Conservation (phyloP, 2,888 invertebrate genomes). For the Tenthredo distinguenda region DNA sequence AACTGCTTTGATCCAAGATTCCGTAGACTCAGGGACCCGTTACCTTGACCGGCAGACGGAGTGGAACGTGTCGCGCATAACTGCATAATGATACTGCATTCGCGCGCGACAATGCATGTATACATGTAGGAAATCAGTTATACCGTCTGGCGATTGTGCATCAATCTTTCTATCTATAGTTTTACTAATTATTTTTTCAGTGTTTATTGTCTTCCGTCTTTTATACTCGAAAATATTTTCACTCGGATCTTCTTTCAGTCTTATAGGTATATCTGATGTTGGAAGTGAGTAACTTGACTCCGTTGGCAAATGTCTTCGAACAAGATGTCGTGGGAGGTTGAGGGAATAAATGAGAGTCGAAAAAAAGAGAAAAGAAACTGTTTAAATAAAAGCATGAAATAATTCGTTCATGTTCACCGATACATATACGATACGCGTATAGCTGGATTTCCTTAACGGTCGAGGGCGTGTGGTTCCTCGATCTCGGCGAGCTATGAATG, state of each 20-base stretch:
- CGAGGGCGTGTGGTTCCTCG: slow-evolving; percentile 37
- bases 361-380: not conserved
- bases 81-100: slow-evolving; percentile 48
- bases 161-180: not conserved
- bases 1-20: slow-evolving; percentile 46
- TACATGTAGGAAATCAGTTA: not conserved
- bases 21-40: slow-evolving; percentile 50
- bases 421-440: not conserved
- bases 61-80: slow-evolving; percentile 51
- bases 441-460: slow-evolving; percentile 48
- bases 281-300: slow-evolving; percentile 11
- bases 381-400: not conserved
- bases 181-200: not conserved
- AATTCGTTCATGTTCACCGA: not conserved
- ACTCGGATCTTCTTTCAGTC: not conserved
- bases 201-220: not conserved
- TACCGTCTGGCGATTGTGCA: not conserved
- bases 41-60: slow-evolving; percentile 51
- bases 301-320: not conserved
- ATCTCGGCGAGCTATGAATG: slow-evolving; percentile 48
- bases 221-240: not conserved
- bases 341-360: not conserved
- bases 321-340: not conserved
- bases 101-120: slow-evolving; percentile 28
- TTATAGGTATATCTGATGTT: not conserved